phyloP scores from a whole-genome alignment of 2,113 vertebrate genomes.

The Zapornia atra region DNA sequence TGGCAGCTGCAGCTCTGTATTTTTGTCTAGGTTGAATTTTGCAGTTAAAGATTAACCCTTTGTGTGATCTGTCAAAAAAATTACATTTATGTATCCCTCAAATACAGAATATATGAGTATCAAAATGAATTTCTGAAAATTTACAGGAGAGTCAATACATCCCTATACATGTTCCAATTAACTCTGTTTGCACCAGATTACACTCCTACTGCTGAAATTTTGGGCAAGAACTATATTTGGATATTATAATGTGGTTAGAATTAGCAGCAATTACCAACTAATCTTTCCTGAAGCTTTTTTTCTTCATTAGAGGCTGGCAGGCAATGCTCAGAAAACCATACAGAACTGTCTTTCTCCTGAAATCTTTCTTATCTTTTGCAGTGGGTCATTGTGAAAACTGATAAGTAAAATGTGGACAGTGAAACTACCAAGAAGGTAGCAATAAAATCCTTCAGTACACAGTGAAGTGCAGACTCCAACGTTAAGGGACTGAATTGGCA shows the following conservation, averaged over 20 bases:
- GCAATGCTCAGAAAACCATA: neutral
- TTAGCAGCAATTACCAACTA: neutral
- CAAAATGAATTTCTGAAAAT: neutral
- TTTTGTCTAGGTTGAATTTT: slow-evolving; percentile 43
- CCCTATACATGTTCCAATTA: neutral
- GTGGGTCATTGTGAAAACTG: neutral
- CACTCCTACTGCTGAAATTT: neutral
- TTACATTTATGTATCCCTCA: neutral
- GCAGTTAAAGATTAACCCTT: slow-evolving; percentile 44
- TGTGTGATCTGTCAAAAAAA: neutral
- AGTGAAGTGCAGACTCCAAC: fast-evolving
- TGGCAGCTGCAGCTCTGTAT: slow-evolving; percentile 49
- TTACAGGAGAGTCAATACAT: neutral
- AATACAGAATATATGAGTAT: neutral
- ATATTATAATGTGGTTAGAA: neutral
- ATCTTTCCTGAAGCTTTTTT: neutral
- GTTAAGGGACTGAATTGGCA: neutral
- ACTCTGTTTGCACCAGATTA: neutral
- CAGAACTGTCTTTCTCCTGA: neutral
- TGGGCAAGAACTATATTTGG: neutral
- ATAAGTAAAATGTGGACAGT: neutral
- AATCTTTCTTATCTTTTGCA: neutral
- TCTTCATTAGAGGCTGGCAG: neutral
- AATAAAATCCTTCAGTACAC: neutral
- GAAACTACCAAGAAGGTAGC: neutral